Evolutionary conservation across 23 tunicate species (phyloP).

Genomic region (Phallusia fumigata): DNA sequence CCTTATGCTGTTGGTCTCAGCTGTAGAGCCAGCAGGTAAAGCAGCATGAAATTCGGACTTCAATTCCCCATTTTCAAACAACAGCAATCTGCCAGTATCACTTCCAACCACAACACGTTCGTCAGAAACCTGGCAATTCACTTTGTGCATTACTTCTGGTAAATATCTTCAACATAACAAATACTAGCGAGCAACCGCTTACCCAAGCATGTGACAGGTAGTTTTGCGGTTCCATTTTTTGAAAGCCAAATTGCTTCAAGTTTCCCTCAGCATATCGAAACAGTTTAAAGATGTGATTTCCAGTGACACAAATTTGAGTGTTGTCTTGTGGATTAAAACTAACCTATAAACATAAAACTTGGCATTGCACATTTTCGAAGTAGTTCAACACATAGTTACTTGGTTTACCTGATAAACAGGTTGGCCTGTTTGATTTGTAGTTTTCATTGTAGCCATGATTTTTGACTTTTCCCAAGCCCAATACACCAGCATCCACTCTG

Average conservation of each 20-base stretch:
- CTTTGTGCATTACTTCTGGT: too few relatives aligned
- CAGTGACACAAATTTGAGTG: constrained; percentile 94
- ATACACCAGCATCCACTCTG: constrained; percentile 90
- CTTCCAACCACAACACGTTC: constrained; percentile 93
- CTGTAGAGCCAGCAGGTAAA: neutral
- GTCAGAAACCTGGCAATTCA: constrained; percentile 68
- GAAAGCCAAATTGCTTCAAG: constrained; percentile 92
- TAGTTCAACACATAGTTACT: neutral
- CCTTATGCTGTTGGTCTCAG: constrained; percentile 53
- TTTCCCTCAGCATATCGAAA: constrained; percentile 96
- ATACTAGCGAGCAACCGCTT: neutral
- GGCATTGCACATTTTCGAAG: neutral
- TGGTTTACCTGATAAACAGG: constrained; percentile 78
- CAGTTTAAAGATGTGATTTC: constrained; percentile 91
- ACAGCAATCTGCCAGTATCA: constrained; percentile 81
- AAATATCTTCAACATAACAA: too few relatives aligned
- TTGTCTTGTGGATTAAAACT: constrained; percentile 97
- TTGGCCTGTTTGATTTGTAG: constrained; percentile 71
- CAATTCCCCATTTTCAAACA: constrained; percentile 94
- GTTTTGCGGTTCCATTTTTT: constrained; percentile 90
- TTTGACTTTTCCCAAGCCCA: constrained; percentile 98
- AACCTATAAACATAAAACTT: constrained; percentile 30
- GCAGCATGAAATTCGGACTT: constrained; percentile 68
- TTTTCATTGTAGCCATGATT: constrained; percentile 83
- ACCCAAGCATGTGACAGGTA: constrained; percentile 95